phyloP scores from a whole-genome alignment of 2,888 invertebrate species.

The Macrophya alboannulata region DNA sequence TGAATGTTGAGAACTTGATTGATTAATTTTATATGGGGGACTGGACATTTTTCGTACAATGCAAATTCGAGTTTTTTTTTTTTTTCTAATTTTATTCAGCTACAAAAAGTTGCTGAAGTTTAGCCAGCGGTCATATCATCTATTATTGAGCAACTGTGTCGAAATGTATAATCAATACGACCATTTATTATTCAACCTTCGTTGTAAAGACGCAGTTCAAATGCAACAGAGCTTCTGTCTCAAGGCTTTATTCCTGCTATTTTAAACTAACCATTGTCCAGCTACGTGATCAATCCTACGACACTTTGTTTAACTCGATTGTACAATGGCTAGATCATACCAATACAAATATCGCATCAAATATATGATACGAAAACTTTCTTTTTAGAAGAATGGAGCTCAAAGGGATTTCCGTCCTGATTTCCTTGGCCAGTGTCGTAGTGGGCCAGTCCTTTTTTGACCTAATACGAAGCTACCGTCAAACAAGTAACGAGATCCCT shows the following conservation, averaged over 20 bases:
- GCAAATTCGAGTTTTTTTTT: not conserved
- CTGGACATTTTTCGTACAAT: not conserved
- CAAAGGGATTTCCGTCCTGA: constrained; percentile 19
- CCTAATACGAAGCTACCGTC: constrained; percentile 66
- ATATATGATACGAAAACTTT: constrained; percentile 28
- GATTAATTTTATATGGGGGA: too few species aligned
- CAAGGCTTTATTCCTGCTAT: not conserved
- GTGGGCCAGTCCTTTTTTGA: constrained; percentile 66
- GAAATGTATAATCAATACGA: not conserved
- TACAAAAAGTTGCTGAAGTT: not conserved
- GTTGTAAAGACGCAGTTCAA: not conserved
- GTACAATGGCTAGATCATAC: not conserved
- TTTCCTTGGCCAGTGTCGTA: constrained; percentile 35
- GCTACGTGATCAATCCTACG: not conserved
- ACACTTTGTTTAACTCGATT: not conserved
- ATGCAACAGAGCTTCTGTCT: not conserved
- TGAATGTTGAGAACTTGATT: too few species aligned
- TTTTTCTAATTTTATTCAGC: not conserved
- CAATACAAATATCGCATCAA: not conserved
- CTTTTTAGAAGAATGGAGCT: constrained; percentile 44
- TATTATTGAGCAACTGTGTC: not conserved
- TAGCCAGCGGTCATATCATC: not conserved
- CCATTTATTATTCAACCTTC: not conserved
- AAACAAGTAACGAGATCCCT: constrained; percentile 64
- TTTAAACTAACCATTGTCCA: not conserved